Conservation (phyloP, 64 coral and sea anemone species). For the Actinia equina region DNA sequence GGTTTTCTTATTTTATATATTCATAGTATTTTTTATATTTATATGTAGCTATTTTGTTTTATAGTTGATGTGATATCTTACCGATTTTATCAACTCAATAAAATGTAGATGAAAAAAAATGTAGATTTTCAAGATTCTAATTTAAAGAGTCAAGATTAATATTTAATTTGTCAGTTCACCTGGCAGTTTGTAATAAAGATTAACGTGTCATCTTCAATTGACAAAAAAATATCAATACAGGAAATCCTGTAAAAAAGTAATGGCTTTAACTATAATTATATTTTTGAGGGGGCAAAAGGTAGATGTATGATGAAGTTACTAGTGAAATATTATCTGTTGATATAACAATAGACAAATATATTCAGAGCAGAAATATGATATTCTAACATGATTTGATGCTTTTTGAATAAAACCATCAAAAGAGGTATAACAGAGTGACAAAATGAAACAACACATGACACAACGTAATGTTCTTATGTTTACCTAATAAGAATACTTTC, state of each 20-base stretch:
- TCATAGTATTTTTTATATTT: too few species aligned
- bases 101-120: too few species aligned
- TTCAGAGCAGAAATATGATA: neutral
- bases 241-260: neutral
- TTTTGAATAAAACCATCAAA: neutral
- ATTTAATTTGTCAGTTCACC: constrained; percentile 3
- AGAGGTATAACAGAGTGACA: too few species aligned
- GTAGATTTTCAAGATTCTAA: neutral
- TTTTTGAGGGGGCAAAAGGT: neutral
- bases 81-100: too few species aligned
- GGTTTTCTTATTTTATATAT: too few species aligned
- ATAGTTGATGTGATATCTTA: too few species aligned
- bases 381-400: neutral
- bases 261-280: neutral
- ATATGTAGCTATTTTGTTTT: too few species aligned
- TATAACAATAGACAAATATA: neutral
- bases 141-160: neutral
- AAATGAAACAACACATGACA: too few species aligned
- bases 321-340: too few species aligned
- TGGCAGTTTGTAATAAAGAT: neutral
- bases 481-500: too few species aligned
- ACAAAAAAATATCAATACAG: neutral
- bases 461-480: too few species aligned
- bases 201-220: neutral
- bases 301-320: neutral